phyloP scores from a whole-genome alignment of 2,113 vertebrate species.

The Rhinoderma darwinii region DNA sequence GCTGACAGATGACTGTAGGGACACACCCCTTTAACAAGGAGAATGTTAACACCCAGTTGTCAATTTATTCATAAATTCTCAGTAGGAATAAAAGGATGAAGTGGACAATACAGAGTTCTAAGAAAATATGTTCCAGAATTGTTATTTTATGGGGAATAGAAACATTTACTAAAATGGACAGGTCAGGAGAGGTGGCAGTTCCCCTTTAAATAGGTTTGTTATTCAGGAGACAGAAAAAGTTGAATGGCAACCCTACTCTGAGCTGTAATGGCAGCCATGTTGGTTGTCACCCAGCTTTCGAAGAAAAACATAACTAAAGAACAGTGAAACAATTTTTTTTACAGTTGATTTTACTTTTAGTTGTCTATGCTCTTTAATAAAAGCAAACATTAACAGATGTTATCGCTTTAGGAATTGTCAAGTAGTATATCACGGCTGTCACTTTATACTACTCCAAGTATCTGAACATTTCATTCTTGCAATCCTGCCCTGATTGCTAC shows the following conservation, averaged over 20 bases:
- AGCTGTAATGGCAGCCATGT: background rate
- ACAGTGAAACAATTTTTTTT: background rate
- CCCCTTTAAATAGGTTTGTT: no score
- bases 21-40: no score
- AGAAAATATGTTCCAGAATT: no score
- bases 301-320: background rate
- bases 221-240: background rate
- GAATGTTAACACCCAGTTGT: no score
- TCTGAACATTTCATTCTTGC: slow-evolving; percentile 19
- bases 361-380: background rate
- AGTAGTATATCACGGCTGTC: background rate
- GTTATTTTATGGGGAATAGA: no score
- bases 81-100: no score
- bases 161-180: no score
- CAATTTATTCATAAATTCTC: no score
- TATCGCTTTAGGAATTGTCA: background rate
- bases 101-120: no score
- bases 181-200: no score
- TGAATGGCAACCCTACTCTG: background rate
- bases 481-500: background rate
- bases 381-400: background rate
- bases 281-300: background rate
- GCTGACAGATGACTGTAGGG: no score
- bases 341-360: background rate
- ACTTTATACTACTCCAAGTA: background rate